Evolutionary conservation across 2,113 vertebrate species (phyloP), one percentile per base, ranked within the genome.

Genomic region (Pollimyrus isidori): DNA sequence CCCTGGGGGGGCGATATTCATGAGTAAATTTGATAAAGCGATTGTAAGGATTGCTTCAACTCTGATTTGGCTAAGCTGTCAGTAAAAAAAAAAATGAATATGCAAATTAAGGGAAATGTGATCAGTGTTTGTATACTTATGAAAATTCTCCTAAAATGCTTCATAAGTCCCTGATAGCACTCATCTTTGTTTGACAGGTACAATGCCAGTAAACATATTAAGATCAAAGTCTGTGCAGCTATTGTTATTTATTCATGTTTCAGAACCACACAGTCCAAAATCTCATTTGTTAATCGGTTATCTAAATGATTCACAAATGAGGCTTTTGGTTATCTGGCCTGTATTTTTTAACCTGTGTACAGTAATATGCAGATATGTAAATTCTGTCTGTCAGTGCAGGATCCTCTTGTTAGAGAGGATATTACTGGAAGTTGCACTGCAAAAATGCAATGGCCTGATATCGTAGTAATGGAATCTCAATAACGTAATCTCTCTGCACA

Each of bases 1-100:
- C 90, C 85, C 92, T 91, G 91, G 92, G 73, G 91, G 92, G 91
- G 91, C 92, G 93, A 92, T 91, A 92, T 91, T 87, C 93, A 92
- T 92, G 58, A 89, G 92, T 91, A 94, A 94, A 95, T 91, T 93
- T 62, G 93, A 93, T 90, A 93, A 90, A 91, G 69, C 88, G 91
- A 91, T 17, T 88, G 50, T 88, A 52, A 90, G 89, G 86, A 87
- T 80, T 3, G 89, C 90, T 91, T 89, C 88, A 89, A 91, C 90
- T 89, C 87, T 90, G 7, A 86, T 76, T 69, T 62, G 35, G 30
- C 69, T 87, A 65, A 62, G 87, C 87, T 65, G 56, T 19, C 11
- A 46, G 10, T 35, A 35, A 45, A 58, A 53, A 87, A 48, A 84
- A 30, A 87, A 65, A 87, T 65, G 23, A 65, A 87, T 45, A 87